Base-by-base conservation (phyloP, 1,140 invertebrate genomes). In the Drosophila biarmipes region DNA sequence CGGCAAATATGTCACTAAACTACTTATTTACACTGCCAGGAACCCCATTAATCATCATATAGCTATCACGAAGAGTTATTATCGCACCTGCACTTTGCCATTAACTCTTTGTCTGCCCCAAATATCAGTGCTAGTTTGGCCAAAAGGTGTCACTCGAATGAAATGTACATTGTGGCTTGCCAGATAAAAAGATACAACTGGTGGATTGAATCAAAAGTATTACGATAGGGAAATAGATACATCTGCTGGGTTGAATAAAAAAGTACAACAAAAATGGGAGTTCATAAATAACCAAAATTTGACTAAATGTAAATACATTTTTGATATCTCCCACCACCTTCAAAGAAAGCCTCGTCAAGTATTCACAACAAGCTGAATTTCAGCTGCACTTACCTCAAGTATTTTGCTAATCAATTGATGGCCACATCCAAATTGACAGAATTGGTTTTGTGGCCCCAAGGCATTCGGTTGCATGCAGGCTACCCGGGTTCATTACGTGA, bases 381-480 rank as follows among this genome's bases (percentile, higher is more conserved):
- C 7, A 21, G 12, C 2, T 19, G 17, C 17, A 6, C 11, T 2
- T 8, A 19, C 15, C 40, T 17, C 11, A n/a, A 27, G 14, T 46
- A 43, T 15, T 52, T 52, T n/a, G 3, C 17, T 14, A 34, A 52
- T 19, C 15, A 52, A 19, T 58, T 34, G 49, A 53, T 35, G 56
- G 54, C 35, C n/a, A 29, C 53, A 58, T 58, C 58, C 34, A 58
- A 54, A 59, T 58, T 61, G 57, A 19, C 12, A 11, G n/a, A 61
- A 58, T 61, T 57, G 24, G 52, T 57, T 61, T 38, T 17, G 12
- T 6, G n/a, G 51, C 58, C 53, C 34, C 27, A 15, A 58, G 53
- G 53, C 12, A 57, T 34, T 17, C 14, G 29, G 52, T 24, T 35
- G 40, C 54, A 19, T 11, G n/a, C 19, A 15, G 4, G 19, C 11